Percentiles rank a stretch among this genome's conserved stretches.
Evolutionary conservation across 2,113 vertebrate species (phyloP).

Genomic region (Megaceryle maxima): DNA sequence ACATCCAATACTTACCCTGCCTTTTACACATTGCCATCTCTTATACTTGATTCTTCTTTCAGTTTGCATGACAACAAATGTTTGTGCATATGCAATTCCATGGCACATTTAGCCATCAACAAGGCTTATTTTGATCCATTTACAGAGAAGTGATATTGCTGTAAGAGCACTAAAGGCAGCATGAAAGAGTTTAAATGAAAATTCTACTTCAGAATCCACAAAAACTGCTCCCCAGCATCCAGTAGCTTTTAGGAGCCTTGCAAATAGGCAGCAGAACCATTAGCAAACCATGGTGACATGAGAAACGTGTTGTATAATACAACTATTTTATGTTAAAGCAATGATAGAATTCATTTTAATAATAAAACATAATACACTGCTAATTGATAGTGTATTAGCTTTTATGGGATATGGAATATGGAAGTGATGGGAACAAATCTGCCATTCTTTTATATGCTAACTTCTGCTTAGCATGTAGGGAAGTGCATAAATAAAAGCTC

Average conservation of each 20-base stretch:
- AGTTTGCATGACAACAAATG: background rate
- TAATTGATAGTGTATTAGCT: slow-evolving; percentile 15
- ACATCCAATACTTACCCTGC: background rate
- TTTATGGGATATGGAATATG: background rate
- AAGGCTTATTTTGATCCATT: slow-evolving; percentile 41
- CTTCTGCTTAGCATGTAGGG: background rate
- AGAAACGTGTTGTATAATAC: background rate
- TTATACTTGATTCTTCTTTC: background rate
- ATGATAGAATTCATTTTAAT: slow-evolving; percentile 19
- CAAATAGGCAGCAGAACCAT: background rate
- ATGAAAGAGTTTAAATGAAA: slow-evolving; percentile 33
- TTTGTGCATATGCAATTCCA: background rate
- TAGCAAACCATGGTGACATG: background rate
- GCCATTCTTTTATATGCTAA: background rate
- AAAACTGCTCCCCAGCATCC: background rate
- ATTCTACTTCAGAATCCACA: slow-evolving; percentile 2
- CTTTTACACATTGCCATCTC: background rate
- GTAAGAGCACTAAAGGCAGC: background rate
- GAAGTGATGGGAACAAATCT: background rate
- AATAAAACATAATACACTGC: background rate
- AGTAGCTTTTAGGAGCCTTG: slow-evolving; percentile 31
- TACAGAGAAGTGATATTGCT: slow-evolving; percentile 10
- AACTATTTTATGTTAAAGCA: slow-evolving; percentile 1
- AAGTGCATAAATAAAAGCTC: background rate
- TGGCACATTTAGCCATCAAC: background rate